Evolutionary conservation across 2,888 invertebrate species (phyloP), one percentile per base, ranked within the genome.

Genomic region (Mesorhabditis belari): DNA sequence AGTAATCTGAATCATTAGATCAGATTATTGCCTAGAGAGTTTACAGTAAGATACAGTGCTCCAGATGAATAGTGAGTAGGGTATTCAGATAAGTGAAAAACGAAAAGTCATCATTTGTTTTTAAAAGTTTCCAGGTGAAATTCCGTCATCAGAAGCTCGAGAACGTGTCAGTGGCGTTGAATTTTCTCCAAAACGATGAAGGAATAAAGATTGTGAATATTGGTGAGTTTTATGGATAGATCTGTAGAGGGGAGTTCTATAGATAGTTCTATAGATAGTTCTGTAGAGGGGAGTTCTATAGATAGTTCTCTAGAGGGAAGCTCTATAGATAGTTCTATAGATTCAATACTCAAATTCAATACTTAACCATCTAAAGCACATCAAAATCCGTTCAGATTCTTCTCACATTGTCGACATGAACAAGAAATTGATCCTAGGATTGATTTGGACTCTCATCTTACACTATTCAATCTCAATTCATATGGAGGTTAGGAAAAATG

Each of bases 371-470:
- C n/a, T 35, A n/a, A 9, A 35, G n/a, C 12, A 17, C 12, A 9
- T 35, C 44, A n/a, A 35, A 17, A 24, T 28, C 5, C 0, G 67
- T 82, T 55, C 82, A 89, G 91, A 91, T 85, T 90, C 90, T 66
- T 87, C 89, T 61, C 90, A 91, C 82, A 92, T 92, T 80, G 91
- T 92, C 58, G 91, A 92, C 83, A 88, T 89, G 81, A 90, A 91
- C 84, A 84, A 91, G 82, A 92, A 92, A 85, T 83, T 92, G 80
- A 92, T 92, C 80, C 87, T 92, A 77, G 92, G 92, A 71, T 84
- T 92, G 82, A 90, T 92, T 87, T 92, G 92, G 92, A 91, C 91
- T 6, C 86, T 92, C 60, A 92, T 92, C 85, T 86, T 92, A 63
- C 91, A 92, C 83, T 92, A 92, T 83, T 91, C 91, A 72, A 92